A percentile compares a stretch with the other conserved stretches of the same genome.
Evolutionary conservation across 2,113 vertebrate species (phyloP).

Genomic region (Amphiprion percula): DNA sequence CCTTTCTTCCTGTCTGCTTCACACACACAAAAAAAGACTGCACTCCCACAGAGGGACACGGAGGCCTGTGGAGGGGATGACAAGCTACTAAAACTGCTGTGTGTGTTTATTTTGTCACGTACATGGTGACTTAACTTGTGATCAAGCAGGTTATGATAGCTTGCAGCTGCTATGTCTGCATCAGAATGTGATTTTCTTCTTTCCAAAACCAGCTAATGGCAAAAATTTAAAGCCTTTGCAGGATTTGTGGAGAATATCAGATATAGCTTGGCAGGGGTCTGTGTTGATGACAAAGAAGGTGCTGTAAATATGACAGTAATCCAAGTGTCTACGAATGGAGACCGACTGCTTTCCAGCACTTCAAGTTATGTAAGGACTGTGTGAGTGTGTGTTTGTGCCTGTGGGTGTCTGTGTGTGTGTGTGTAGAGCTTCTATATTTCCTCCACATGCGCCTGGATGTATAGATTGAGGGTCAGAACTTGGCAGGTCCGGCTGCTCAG

Average conservation of each 20-base stretch:
- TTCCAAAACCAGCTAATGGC: neutral
- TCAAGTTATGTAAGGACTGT: conserved; percentile 44
- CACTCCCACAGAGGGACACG: conserved; percentile 34
- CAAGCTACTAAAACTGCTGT: neutral
- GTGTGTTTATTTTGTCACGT: neutral
- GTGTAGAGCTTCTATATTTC: conserved; percentile 20
- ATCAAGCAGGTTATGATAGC: conserved; percentile 10
- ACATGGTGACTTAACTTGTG: neutral
- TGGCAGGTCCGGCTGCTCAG: conserved; percentile 50
- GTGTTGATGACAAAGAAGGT: conserved; percentile 6
- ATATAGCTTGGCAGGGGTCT: neutral
- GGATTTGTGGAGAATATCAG: neutral
- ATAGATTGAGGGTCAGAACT: conserved; percentile 37
- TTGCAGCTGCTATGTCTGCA: neutral
- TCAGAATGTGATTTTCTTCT: conserved; percentile 3
- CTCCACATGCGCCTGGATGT: conserved; percentile 24
- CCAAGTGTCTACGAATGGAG: conserved; percentile 31
- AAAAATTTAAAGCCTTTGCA: neutral
- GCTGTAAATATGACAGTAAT: neutral
- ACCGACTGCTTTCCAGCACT: conserved; percentile 15
- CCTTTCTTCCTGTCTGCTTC: conserved; percentile 30
- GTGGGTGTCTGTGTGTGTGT: neutral
- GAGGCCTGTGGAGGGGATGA: conserved; percentile 26
- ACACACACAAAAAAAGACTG: conserved; percentile 23
- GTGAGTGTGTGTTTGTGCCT: no score